phyloP scores from a whole-genome alignment of 2,113 vertebrate genomes.

The Prinia subflava region DNA sequence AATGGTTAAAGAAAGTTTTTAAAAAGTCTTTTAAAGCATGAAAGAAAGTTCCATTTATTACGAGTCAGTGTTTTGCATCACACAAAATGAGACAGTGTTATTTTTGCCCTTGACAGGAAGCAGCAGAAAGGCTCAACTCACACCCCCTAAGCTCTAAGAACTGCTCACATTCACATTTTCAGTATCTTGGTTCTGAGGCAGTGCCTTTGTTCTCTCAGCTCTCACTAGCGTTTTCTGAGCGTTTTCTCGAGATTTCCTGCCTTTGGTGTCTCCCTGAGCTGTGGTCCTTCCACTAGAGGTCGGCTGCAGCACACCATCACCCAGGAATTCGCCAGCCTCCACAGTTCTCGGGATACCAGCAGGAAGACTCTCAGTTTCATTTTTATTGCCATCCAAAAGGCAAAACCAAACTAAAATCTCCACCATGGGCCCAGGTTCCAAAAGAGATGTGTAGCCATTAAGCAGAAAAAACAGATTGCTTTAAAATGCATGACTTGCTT shows the following conservation, averaged over 20 bases:
- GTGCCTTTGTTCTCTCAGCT: not conserved
- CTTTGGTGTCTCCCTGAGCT: not conserved
- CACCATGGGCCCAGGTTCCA: not conserved
- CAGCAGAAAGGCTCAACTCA: not conserved
- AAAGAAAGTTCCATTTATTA: not conserved
- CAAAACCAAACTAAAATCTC: not conserved
- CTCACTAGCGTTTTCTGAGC: not conserved
- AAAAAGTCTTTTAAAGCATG: not conserved
- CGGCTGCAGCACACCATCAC: not conserved
- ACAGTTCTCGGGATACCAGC: not conserved
- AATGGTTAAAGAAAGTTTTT: not conserved
- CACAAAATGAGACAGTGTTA: not conserved
- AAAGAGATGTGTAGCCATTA: not conserved
- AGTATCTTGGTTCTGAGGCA: not conserved
- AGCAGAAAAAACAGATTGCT: not conserved
- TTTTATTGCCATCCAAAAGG: not conserved
- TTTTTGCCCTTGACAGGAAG: not conserved
- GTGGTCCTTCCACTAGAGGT: constrained; percentile 15
- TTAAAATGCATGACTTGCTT: not conserved
- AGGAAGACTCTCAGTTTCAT: rapidly evolving
- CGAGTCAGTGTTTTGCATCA: not conserved
- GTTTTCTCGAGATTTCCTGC: not conserved
- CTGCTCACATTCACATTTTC: not conserved
- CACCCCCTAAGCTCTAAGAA: not conserved
- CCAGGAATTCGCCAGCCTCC: rapidly evolving